These are phyloP conservation scores for Mormyrus lacerda DNA, from an alignment of 2,113 vertebrate genomes.

Conservation along the genomic window DNA sequence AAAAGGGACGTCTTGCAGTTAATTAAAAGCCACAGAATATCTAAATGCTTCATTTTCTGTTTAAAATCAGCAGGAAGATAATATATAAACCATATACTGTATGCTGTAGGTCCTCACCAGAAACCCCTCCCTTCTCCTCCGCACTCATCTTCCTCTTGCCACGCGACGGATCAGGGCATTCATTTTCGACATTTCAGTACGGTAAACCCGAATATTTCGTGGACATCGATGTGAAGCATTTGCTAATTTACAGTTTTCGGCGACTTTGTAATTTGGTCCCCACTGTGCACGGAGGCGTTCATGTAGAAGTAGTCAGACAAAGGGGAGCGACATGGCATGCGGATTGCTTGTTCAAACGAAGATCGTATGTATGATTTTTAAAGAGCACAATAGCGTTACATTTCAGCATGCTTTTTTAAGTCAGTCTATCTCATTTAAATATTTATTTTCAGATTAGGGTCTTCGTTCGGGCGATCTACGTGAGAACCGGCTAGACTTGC, in stretches of 20 bases:
- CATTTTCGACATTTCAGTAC: background rate
- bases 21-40: background rate
- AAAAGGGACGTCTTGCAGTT: background rate
- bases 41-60: background rate
- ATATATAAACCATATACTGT: background rate
- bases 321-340: background rate
- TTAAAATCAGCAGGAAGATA: background rate
- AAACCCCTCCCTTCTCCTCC: constrained; percentile 5
- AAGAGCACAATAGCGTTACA: background rate
- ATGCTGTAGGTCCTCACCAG: background rate
- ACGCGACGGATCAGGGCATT: background rate
- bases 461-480: background rate
- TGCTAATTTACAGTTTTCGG: background rate
- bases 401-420: background rate
- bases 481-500: background rate
- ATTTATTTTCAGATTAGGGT: background rate
- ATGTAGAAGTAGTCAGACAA: background rate
- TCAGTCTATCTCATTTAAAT: background rate
- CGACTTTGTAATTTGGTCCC: background rate
- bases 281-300: background rate
- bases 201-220: background rate
- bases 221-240: background rate
- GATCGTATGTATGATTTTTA: background rate
- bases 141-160: background rate
- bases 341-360: background rate